Conservation (phyloP, 2,113 vertebrate species). For the Heteronetta atricapilla region DNA sequence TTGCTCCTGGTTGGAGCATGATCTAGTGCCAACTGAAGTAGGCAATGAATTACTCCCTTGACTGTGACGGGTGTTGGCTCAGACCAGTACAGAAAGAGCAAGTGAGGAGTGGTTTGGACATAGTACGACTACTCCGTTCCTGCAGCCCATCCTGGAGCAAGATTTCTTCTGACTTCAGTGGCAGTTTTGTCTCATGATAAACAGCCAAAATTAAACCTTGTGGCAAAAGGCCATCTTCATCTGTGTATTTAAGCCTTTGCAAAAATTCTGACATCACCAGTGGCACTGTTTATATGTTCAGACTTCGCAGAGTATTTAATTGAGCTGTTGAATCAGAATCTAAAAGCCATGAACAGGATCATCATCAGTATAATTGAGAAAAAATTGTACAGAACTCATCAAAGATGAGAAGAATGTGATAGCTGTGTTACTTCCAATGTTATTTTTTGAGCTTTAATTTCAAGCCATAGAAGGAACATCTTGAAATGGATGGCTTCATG, state of each 20-base stretch:
- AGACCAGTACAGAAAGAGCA: background rate
- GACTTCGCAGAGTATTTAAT: background rate
- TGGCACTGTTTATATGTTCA: background rate
- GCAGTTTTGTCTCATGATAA: background rate
- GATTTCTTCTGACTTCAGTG: constrained; percentile 10
- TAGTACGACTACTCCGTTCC: background rate
- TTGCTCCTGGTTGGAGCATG: background rate
- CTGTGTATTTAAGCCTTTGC: background rate
- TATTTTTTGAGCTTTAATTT: constrained; percentile 1
- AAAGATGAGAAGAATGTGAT: background rate
- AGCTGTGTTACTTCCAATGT: background rate
- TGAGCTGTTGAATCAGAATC: background rate
- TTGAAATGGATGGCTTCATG: background rate
- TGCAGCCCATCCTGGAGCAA: background rate
- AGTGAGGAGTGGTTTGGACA: constrained; percentile 5
- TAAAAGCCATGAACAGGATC: background rate
- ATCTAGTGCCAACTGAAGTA: background rate
- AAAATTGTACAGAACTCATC: background rate
- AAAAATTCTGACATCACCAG: background rate
- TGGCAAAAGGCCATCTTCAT: background rate
- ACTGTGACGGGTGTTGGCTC: background rate
- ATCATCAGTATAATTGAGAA: background rate
- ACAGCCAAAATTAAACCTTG: background rate
- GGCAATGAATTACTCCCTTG: background rate
- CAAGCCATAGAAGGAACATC: background rate